phyloP scores from a whole-genome alignment of 2,888 invertebrate species.

The Dolomedes plantarius region DNA sequence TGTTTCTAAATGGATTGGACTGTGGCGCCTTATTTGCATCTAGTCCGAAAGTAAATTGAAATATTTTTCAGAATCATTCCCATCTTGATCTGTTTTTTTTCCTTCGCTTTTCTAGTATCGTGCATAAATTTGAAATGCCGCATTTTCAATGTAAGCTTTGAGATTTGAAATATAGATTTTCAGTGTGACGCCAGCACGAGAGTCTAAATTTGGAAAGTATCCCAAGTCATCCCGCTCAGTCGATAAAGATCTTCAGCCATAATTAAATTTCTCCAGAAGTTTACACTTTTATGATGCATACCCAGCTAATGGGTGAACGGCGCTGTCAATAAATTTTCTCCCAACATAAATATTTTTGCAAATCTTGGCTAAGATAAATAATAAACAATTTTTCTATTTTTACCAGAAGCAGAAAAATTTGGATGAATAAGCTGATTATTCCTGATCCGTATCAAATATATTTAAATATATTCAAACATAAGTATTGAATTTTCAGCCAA shows the following conservation, averaged over 20 bases:
- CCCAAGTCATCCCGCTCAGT: conserved; percentile 14
- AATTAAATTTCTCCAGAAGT: conserved; percentile 48
- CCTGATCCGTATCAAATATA: conserved; percentile 40
- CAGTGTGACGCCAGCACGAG: too few relatives aligned
- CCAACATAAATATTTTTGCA: conserved; percentile 27
- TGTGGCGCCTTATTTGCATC: conserved; percentile 30
- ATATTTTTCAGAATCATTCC: conserved; percentile 18
- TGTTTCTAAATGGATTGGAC: conserved; percentile 25
- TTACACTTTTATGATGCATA: conserved; percentile 23
- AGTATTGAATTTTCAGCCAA: too few relatives aligned
- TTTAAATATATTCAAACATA: conserved; percentile 42
- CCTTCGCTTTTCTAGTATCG: too few relatives aligned
- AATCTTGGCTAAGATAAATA: conserved; percentile 28
- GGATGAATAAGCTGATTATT: conserved; percentile 52
- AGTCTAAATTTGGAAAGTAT: too few relatives aligned
- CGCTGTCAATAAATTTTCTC: conserved; percentile 41
- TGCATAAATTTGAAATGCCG: too few relatives aligned
- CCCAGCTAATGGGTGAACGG: conserved; percentile 25
- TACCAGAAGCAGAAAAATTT: conserved; percentile 1
- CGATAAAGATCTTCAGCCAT: conserved; percentile 31
- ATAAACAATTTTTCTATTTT: conserved; percentile 31
- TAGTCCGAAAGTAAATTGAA: neutral
- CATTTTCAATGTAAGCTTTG: too few relatives aligned
- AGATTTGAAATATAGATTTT: too few relatives aligned
- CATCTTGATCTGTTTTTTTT: conserved; percentile 22